Base-by-base conservation (phyloP, 2,797 vertebrate genomes). In the Rhinogobio ventralis region DNA sequence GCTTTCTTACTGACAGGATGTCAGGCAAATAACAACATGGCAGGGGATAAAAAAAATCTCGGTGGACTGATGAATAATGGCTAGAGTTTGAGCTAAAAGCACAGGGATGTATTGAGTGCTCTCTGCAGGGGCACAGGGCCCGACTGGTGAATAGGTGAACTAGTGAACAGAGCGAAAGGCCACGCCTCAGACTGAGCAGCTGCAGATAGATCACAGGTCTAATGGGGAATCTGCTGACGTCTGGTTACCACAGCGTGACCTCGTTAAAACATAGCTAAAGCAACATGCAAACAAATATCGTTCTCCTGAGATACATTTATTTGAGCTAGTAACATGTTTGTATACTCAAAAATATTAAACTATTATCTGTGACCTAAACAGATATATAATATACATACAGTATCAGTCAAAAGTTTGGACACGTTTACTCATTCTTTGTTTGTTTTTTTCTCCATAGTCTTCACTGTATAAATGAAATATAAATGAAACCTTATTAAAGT, bases 131-230 rank as follows among this genome's bases (percentile, higher is more conserved):
- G 49, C 28, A 28, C 78, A 46, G 51, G 60, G 73, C 42, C 17
- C 15, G 17, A 73, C 67, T 79, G 87, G 88, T 83, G 72, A 80
- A 85, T 75, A 86, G 78, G 73, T n/a, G n/a, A n/a, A n/a, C n/a
- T n/a, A n/a, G n/a, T n/a, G n/a, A n/a, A n/a, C n/a, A n/a, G 39
- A 82, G 83, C 76, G 49, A 85, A 87, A 36, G 36, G 71, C 84
- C 84, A 79, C 42, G 25, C 67, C 87, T 84, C 51, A 73, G 57
- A 83, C 71, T 75, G 60, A 83, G 49, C 72, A 75, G 49, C 23
- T 7, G 46, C 30, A 76, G 64, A 84, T 19, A 57, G 62, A 83
- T 83, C 33, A 68, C 39, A 36, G 46, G 46, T 75, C 72, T 57
- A 68, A 78, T 53, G 25, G 60, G 73, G 33, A 77, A 72, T 46